Conservation (phyloP, 2,113 vertebrate genomes). For the Ptychochromis oligacanthus region DNA sequence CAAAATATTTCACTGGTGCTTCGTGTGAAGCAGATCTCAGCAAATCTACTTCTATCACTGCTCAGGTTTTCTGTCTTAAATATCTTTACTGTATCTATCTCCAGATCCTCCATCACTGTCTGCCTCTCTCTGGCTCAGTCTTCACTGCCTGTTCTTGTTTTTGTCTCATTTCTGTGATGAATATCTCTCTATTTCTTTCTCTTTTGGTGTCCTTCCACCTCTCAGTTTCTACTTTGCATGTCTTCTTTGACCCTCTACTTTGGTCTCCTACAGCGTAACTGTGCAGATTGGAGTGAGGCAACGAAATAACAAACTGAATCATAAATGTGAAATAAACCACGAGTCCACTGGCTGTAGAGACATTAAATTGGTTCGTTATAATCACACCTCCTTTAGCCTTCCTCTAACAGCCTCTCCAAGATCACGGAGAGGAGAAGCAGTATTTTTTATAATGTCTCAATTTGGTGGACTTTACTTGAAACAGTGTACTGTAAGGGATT, state of each 20-base stretch:
- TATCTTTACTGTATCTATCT: background rate
- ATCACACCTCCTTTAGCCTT: conserved; percentile 34
- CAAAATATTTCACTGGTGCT: background rate
- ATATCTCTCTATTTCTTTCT: background rate
- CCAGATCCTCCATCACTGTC: background rate
- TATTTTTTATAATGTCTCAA: conserved; percentile 7
- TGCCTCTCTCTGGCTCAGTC: background rate
- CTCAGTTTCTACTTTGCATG: conserved; percentile 38
- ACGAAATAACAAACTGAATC: conserved; percentile 70
- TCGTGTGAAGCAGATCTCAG: background rate
- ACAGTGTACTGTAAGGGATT: conserved; percentile 41
- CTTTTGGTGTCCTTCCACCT: background rate
- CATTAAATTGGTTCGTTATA: conserved; percentile 52
- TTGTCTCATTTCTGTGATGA: conserved; percentile 2
- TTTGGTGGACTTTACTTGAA: conserved; percentile 12
- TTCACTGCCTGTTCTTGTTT: conserved; percentile 1
- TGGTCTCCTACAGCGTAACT: conserved; percentile 16
- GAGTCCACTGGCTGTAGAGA: conserved; percentile 36
- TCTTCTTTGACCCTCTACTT: conserved; percentile 30
- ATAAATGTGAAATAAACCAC: conserved; percentile 50
- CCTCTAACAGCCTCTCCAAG: conserved; percentile 32
- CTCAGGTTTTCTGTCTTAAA: background rate
- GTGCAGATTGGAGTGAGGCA: conserved; percentile 34
- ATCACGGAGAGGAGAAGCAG: background rate
- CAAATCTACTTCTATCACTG: background rate